Evolutionary conservation across 1,140 invertebrate species (phyloP).

Genomic region (Cyrtorhinus lividipennis): DNA sequence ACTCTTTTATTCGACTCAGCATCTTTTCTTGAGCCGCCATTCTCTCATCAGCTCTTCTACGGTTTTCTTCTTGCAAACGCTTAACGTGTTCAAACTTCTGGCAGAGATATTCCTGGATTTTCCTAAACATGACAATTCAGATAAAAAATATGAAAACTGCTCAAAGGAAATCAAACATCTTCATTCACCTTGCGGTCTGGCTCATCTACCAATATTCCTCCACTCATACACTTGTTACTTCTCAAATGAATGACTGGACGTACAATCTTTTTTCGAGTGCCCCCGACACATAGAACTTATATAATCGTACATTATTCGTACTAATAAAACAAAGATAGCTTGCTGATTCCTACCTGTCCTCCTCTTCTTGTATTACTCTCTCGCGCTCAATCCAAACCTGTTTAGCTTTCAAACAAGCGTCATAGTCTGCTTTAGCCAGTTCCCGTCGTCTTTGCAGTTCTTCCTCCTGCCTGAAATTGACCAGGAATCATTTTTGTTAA

Average conservation of each 20-base stretch:
- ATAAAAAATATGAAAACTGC: no score
- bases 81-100: slow-evolving; percentile 6
- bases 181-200: no score
- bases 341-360: slow-evolving; percentile 14
- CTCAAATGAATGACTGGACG: no score
- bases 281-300: no score
- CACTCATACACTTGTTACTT: no score
- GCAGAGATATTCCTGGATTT: slow-evolving; percentile 12
- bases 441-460: neutral
- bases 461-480: slow-evolving; percentile 5
- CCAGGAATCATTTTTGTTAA: neutral
- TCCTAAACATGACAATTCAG: no score
- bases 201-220: no score
- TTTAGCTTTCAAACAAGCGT: neutral
- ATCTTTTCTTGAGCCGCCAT: neutral
- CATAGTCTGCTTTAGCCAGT: slow-evolving; percentile 1
- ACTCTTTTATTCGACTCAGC: neutral
- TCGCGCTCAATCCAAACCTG: neutral
- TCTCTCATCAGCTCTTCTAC: neutral
- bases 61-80: slow-evolving; percentile 4
- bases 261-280: no score
- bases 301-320: no score
- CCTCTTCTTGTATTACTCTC: slow-evolving; percentile 10
- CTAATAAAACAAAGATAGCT: no score
- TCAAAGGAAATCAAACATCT: no score